phyloP scores from a whole-genome alignment of 2,113 vertebrate genomes.

The Pseudorasbora parva region DNA sequence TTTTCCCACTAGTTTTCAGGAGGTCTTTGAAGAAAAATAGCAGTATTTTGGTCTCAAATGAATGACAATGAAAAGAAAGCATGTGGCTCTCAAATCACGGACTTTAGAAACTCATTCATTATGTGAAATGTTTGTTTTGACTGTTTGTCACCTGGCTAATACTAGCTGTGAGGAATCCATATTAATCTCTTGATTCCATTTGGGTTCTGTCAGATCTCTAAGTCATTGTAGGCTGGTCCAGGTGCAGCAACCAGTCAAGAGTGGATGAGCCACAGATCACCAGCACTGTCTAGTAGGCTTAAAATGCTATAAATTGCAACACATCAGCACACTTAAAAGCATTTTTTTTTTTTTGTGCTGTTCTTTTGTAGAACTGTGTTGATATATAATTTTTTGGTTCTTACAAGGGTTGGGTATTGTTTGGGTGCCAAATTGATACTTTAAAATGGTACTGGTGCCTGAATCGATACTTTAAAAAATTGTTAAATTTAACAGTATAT shows the following conservation, averaged over 20 bases:
- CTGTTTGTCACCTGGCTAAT: neutral
- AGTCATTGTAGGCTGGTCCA: neutral
- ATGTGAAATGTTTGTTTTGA: conserved; percentile 28
- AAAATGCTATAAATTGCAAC: conserved; percentile 21
- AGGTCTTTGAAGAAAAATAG: neutral
- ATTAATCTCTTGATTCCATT: conserved; percentile 27
- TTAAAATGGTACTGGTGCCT: too few species aligned
- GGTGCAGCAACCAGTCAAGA: neutral
- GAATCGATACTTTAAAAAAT: too few species aligned
- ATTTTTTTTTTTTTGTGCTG: neutral
- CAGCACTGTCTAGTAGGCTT: conserved; percentile 9
- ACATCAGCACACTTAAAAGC: conserved; percentile 10
- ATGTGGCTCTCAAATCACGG: neutral
- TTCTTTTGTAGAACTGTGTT: neutral
- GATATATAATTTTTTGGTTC: neutral
- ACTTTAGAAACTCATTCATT: neutral
- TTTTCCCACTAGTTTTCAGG: conserved; percentile 23
- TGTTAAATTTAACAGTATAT: too few species aligned
- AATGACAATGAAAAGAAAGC: neutral
- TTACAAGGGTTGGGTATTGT: neutral
- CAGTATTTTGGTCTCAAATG: neutral
- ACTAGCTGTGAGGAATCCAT: conserved; percentile 9
- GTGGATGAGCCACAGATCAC: neutral
- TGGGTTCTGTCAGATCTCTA: neutral
- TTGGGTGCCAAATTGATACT: too few species aligned